Evolutionary conservation across 2,113 vertebrate species (phyloP).

Genomic region (Tringa solitaria): DNA sequence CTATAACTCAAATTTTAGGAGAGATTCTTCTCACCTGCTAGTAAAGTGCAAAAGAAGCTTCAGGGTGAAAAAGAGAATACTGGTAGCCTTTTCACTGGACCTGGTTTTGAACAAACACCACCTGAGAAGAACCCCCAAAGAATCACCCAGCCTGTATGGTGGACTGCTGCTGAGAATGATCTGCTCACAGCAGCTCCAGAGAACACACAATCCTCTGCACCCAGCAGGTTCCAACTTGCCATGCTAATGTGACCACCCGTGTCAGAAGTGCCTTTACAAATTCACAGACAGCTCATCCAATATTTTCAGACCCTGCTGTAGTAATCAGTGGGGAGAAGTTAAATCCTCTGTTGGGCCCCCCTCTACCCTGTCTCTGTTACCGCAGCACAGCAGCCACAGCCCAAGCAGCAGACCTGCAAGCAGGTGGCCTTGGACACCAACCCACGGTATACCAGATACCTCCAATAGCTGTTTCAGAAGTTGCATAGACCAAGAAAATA

Average conservation of each 20-base stretch:
- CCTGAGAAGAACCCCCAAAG: background rate
- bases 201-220: background rate
- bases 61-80: background rate
- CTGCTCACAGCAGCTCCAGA: background rate
- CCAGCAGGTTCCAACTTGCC: background rate
- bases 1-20: slow-evolving; percentile 2
- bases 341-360: background rate
- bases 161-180: background rate
- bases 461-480: background rate
- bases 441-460: background rate
- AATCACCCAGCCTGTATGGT: no score
- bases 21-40: background rate
- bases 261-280: background rate
- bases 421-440: background rate
- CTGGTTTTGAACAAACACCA: background rate
- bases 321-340: background rate
- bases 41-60: background rate
- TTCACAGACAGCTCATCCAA: background rate
- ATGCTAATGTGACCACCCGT: background rate
- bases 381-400: background rate
- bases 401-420: background rate
- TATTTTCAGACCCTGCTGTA: background rate
- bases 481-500: background rate
- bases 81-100: background rate
- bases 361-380: background rate